phyloP scores from a whole-genome alignment of 2,113 vertebrate genomes.

The Thamnophis sirtalis region DNA sequence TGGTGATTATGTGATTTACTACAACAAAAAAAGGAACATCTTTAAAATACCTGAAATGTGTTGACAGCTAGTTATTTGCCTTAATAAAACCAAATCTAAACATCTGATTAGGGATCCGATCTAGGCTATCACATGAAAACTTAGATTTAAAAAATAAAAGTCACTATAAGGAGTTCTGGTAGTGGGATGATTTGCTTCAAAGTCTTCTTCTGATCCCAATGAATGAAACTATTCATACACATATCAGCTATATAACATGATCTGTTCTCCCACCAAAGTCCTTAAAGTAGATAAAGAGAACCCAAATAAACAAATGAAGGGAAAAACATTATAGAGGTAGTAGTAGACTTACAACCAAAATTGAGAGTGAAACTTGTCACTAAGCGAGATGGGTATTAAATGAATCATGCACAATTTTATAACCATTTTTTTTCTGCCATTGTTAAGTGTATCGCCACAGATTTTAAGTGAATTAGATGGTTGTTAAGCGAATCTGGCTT shows the following conservation, averaged over 20 bases:
- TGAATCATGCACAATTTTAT: too few relatives aligned
- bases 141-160: background rate
- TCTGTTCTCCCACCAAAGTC: background rate
- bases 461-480: too few relatives aligned
- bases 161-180: background rate
- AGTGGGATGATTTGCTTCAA: background rate
- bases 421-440: too few relatives aligned
- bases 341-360: too few relatives aligned
- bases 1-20: background rate
- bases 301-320: background rate
- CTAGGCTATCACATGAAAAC: background rate
- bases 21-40: background rate
- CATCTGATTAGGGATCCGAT: background rate
- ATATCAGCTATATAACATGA: background rate
- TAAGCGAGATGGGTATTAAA: too few relatives aligned
- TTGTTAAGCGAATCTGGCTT: too few relatives aligned
- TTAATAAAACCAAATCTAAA: background rate
- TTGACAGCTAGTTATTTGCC: background rate
- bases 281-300: background rate
- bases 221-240: background rate
- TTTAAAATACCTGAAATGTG: background rate
- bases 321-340: background rate
- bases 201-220: background rate
- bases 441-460: too few relatives aligned
- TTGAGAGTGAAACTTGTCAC: too few relatives aligned